phyloP scores from a whole-genome alignment of 92 coral and sea anemone genomes.

The Umimayanthus chanpuru region DNA sequence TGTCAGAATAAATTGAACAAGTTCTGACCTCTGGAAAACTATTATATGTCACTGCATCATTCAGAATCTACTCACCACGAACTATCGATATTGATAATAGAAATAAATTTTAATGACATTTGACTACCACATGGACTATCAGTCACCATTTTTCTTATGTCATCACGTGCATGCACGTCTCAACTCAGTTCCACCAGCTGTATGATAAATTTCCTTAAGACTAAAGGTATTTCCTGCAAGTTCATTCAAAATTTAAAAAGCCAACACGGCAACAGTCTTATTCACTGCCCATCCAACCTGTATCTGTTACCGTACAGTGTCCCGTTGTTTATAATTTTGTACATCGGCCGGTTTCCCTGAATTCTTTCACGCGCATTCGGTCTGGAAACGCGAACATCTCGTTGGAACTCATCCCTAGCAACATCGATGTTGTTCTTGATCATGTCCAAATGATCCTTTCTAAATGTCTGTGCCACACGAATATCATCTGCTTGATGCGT shows the following conservation, averaged over 20 bases:
- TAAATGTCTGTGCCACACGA: constrained; percentile 79
- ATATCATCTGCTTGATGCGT: constrained; percentile 80
- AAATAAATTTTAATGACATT: too few species aligned
- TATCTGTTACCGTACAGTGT: constrained; percentile 71
- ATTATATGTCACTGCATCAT: too few species aligned
- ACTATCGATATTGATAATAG: too few species aligned
- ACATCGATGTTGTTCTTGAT: constrained; percentile 70
- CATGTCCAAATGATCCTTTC: constrained; percentile 70
- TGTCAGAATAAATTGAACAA: too few species aligned
- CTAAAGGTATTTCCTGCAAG: too few species aligned
- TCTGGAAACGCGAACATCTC: constrained; percentile 74
- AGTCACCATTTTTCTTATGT: too few species aligned
- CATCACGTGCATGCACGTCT: too few species aligned
- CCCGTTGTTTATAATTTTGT: constrained; percentile 86
- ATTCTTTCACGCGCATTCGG: constrained; percentile 83
- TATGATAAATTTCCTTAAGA: too few species aligned
- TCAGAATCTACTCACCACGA: too few species aligned
- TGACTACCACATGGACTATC: too few species aligned
- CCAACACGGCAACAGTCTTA: neutral
- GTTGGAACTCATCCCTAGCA: constrained; percentile 92
- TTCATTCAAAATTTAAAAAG: neutral
- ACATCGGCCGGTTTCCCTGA: constrained; percentile 83
- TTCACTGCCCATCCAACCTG: constrained; percentile 21
- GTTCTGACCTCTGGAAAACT: too few species aligned
- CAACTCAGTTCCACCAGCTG: too few species aligned